Base-by-base conservation (phyloP, 2,113 vertebrate genomes). In the Hemichromis elongatus region DNA sequence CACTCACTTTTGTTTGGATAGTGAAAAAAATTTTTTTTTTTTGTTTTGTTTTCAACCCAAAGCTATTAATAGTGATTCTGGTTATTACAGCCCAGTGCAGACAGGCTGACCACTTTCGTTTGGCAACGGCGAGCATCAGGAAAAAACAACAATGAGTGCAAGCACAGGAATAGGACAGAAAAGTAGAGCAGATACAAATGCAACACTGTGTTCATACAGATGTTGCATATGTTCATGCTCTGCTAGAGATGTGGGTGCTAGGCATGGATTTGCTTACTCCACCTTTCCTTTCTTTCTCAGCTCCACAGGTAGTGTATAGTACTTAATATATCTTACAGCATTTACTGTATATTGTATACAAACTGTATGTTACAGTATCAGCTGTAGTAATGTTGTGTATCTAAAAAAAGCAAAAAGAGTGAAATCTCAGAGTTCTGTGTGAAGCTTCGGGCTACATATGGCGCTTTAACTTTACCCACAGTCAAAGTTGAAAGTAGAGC, bases 401-500 rank as follows among this genome's bases (percentile, higher is more conserved):
- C 47, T 35, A 16, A 21, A 50, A 59, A 24, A 66, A 79, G 50
- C 54, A 18, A 83, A 83, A 53, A 42, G 52, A 81, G 28, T 77
- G 30, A 80, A 81, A 57, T 89, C 4, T 9, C 37, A 53, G 84
- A 53, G 84, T 40, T 77, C 21, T 28, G 53, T 10, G 28, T 73
- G 52, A 81, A n/a, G 68, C 86, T 85, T 86, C 79, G 57, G 61
- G 87, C 5, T 42, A 56, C 66, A 82, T 66, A 37, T 54, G 59
- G 24, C 82, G 54, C 82, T 83, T 57, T 77, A 77, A 83, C 55
- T 66, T 88, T 26, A 16, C 54, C 40, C n/a, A 61, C 24, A 86
- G 79, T 63, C 54, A 84, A 83, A 86, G 82, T 90, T 86, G 59
- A 94, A 94, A 94, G 89, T 93, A 88, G 92, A 94, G 88, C 93